Evolutionary conservation across 2,797 vertebrate species (phyloP), one percentile per base, ranked within the genome.

Genomic region (Sus cebifrons): DNA sequence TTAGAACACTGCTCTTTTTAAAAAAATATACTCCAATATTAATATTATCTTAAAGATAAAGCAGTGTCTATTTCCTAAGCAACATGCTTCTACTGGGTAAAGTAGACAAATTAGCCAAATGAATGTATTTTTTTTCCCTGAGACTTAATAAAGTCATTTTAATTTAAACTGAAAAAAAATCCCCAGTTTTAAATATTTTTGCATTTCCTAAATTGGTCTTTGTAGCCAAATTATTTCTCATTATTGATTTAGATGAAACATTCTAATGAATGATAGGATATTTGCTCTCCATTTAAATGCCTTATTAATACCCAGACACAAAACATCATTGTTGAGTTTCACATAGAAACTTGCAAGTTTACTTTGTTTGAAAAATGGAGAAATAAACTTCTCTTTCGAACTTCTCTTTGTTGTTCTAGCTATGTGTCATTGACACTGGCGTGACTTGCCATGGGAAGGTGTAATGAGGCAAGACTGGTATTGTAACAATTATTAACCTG

Each of bases 401-500:
- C 92, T 96, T 92, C 87, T 95, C 83, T 97, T 85, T 98, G 96
- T 94, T 96, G 81, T 96, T 97, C 92, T 97, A 96, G 86, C 97
- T 97, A 40, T 60, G 27, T 94, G 96, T 94, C 95, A 96, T 94
- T 97, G 93, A 96, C 90, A 93, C 88, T 95, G 96, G 97, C 78
- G 54, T 95, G 97, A 89, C 85, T 15, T 11, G 98, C 96, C 97
- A 97, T 99, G 98, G 98, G 97, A 98, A 98, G 98, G 97, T 93
- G 97, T 95, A 98, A 97, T 97, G 97, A 98, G 95, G 95, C 95
- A 89, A 92, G 95, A 70, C 95, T 87, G 29, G 68, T 88, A 97
- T 97, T 79, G 56, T 97, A 97, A 97, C 93, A 97, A 96, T 97
- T 93, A 97, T 96, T 97, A 96, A 94, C 90, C 95, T 97, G 92